Evolutionary conservation across 2,888 invertebrate genomes (phyloP), one percentile per base, ranked within the genome.

Genomic region (Theristus sp.): DNA sequence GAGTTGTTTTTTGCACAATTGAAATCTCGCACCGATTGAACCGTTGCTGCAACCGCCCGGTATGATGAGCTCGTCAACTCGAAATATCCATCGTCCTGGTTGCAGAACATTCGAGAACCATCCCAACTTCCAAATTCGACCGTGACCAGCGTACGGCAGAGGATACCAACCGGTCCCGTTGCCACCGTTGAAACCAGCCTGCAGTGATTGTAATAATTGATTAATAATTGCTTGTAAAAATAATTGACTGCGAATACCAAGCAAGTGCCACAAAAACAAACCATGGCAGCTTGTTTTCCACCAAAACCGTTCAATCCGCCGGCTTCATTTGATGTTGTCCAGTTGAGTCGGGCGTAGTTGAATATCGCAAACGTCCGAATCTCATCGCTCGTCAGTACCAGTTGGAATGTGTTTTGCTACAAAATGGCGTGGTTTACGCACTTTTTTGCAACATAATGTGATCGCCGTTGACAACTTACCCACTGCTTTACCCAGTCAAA

Each of bases 131-230:
- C 68, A 68, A 0, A 87, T 84, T 67, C 87, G 84, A 2, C 84
- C 84, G 27, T 26, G 26, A 28, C 54, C 54, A 22, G 67, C 66
- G 59, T 71, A 71, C n/a, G 71, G 71, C 30, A 71, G 57, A 25
- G 66, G 65, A 47, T 66, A 68, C 67, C 67, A 71, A 13, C 70
- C 69, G 0, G 90, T 90, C 25, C 89, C 90, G 72, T 93, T 89
- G 59, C 96, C 96, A 60, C 87, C 94, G 75, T 96, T 96, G 75
- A 96, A 94, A 53, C 94, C 94, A 70, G 89, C 84, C 88, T 88
- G 62, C 13, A 38, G 17, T 38, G 38, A 38, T 13, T 38, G 6
- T 38, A 17, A n/a, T n/a, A n/a, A n/a, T n/a, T n/a, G n/a, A n/a
- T n/a, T n/a, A n/a, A n/a, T n/a, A n/a, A n/a, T n/a, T n/a, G n/a